Evolutionary conservation across 2,113 vertebrate genomes (phyloP), one percentile per base, ranked within the genome.

Genomic region (Barbus barbus): DNA sequence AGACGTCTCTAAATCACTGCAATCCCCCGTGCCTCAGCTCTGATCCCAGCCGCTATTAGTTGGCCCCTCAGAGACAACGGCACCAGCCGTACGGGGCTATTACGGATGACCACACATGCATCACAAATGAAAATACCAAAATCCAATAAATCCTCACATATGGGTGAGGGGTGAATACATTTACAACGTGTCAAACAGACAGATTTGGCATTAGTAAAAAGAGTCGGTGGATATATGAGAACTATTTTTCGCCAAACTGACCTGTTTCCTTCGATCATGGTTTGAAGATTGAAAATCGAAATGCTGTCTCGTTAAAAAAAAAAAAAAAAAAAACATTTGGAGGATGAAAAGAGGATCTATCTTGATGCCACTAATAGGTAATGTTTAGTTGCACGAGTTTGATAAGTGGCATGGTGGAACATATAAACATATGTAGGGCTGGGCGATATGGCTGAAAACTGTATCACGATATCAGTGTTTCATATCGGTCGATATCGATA

Each of bases 111-210:
- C 46, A 38, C 61, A 72, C 44, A 44, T 69, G 31, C 51, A 53
- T 83, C 80, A 75, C 84, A 77, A 88, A 86, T 63, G 69, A 76
- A 84, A 84, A 67, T 78, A 38, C 13, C 72, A 86, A 58, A 81
- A 53, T 74, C 56, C 78, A 81, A 72, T 80, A 60, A 76, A 73
- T 76, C 41, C 58, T 69, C 53, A 26, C 36, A 85, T 31, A 51
- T n/a, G 44, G 28, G 69, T 31, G 14, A 83, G 36, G 41, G 58
- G 20, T 36, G 75, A 24, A 53, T 67, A 82, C 41, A 78, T 76
- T 53, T 75, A 28, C 56, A n/a, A 67, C 8, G 20, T 67, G 60
- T 63, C 56, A 63, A 20, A 22, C 56, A 31, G 12, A 80, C n/a
- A 5, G 33, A 61, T 79, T 20, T 41, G 26, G 28, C 60, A 79